These are phyloP conservation scores for human (Homo sapiens) DNA, from an alignment of 2,113 vertebrate species.

Conservation along the genomic window DNA sequence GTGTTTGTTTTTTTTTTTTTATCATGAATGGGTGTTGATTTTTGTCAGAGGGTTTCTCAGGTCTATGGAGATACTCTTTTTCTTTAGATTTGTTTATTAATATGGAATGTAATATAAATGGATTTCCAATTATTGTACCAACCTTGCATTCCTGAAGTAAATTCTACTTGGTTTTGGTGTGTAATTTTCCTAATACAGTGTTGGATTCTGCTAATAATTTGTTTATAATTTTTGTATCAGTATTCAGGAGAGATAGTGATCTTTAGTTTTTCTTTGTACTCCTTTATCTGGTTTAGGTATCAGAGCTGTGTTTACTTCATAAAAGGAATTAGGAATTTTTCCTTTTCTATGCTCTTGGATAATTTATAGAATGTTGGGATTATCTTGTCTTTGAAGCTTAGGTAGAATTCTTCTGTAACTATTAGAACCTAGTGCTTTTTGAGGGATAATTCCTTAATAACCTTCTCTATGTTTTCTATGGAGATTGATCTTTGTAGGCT, in stretches of 20 bases:
- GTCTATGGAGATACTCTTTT: neutral
- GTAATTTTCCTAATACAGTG: neutral
- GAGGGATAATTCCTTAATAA: neutral
- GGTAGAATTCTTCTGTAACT: neutral
- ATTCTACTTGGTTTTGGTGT: neutral
- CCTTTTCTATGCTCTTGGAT: neutral
- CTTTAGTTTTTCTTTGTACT: conserved; percentile 2
- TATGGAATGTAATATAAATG: neutral
- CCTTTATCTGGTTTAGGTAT: conserved; percentile 3
- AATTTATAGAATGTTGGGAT: neutral
- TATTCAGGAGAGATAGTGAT: neutral
- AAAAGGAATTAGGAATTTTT: neutral
- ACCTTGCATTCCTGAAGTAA: neutral
- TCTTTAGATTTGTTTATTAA: neutral
- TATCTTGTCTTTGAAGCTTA: neutral
- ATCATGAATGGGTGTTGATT: neutral
- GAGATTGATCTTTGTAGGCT: neutral
- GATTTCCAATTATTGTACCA: neutral
- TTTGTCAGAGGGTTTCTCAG: neutral
- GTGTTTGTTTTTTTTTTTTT: neutral
- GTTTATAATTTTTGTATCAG: neutral
- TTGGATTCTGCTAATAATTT: neutral
- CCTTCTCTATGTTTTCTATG: neutral
- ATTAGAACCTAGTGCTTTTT: neutral
- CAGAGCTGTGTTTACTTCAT: neutral